Percentiles rank a stretch among this genome's conserved stretches.
Evolutionary conservation across 2,113 vertebrate genomes (phyloP).

Genomic region (Panthera tigris): DNA sequence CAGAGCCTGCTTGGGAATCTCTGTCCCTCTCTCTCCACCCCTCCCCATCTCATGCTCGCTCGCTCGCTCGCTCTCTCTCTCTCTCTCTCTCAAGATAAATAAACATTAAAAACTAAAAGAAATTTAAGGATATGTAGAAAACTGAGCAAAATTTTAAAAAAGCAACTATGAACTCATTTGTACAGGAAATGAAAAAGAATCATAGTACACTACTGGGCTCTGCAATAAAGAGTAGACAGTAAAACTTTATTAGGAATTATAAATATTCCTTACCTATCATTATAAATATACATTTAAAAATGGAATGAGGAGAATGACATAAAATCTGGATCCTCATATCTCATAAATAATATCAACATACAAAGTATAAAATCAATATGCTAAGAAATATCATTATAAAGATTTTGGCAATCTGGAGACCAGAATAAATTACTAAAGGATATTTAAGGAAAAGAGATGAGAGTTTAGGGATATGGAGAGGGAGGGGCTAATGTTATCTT

Average conservation of each 20-base stretch:
- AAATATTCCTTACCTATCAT: neutral
- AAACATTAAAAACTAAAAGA: neutral
- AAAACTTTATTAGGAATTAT: neutral
- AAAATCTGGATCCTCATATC: neutral
- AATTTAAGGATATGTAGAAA: neutral
- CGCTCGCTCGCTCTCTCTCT: too few relatives aligned
- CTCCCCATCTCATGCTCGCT: too few relatives aligned
- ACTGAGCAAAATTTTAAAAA: neutral
- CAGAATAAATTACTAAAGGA: neutral
- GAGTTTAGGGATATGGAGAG: neutral
- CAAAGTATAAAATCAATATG: neutral
- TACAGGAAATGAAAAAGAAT: slow-evolving; percentile 4
- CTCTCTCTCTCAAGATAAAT: too few relatives aligned
- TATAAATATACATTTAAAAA: neutral
- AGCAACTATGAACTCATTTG: neutral
- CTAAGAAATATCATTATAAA: neutral
- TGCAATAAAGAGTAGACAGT: neutral
- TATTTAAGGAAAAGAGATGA: neutral
- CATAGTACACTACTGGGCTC: neutral
- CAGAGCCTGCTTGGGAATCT: too few relatives aligned
- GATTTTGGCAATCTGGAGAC: neutral
- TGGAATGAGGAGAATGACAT: neutral
- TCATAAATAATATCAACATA: neutral
- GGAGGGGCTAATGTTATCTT: neutral
- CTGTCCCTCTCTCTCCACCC: too few relatives aligned